Evolutionary conservation across 1,140 invertebrate genomes (phyloP).

Genomic region (Meloidogyne exigua): DNA sequence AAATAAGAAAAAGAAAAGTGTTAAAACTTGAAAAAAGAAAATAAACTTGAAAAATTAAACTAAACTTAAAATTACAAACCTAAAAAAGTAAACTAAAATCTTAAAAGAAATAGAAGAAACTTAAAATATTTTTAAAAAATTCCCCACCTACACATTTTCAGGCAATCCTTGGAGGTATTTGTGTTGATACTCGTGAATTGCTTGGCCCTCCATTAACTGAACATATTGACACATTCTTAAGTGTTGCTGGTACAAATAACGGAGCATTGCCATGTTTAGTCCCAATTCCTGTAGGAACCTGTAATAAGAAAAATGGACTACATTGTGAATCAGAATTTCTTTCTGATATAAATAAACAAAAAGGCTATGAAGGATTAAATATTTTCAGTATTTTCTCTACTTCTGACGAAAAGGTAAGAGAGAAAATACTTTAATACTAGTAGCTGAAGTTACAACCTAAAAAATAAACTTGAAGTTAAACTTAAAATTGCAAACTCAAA

Average conservation of each 20-base stretch:
- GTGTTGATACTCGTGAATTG: constrained; percentile 51
- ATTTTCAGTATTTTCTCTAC: constrained; percentile 52
- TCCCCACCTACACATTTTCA: background rate
- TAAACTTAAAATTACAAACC: no score
- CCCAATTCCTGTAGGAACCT: constrained; percentile 52
- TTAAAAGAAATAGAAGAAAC: background rate
- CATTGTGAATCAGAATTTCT: constrained; percentile 56
- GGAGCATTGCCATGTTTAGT: constrained; percentile 45
- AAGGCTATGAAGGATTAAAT: constrained; percentile 43
- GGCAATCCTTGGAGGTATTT: constrained; percentile 46
- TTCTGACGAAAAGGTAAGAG: constrained; percentile 43
- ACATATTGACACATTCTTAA: constrained; percentile 52
- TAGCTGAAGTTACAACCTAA: no score
- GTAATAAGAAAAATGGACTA: constrained; percentile 43
- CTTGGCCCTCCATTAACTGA: constrained; percentile 49
- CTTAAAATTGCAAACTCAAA: constrained; percentile 1
- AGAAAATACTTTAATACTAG: no score
- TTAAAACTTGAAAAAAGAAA: no score
- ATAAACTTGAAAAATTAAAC: no score
- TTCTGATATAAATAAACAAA: constrained; percentile 41
- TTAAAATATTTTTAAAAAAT: background rate
- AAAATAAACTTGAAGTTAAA: background rate
- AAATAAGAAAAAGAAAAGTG: no score
- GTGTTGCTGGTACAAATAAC: constrained; percentile 50
- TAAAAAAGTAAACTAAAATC: background rate